Percentiles rank a stretch among this genome's conserved stretches.
Conservation (phyloP, 2,888 invertebrate genomes). For the Oeneis ivallda region DNA sequence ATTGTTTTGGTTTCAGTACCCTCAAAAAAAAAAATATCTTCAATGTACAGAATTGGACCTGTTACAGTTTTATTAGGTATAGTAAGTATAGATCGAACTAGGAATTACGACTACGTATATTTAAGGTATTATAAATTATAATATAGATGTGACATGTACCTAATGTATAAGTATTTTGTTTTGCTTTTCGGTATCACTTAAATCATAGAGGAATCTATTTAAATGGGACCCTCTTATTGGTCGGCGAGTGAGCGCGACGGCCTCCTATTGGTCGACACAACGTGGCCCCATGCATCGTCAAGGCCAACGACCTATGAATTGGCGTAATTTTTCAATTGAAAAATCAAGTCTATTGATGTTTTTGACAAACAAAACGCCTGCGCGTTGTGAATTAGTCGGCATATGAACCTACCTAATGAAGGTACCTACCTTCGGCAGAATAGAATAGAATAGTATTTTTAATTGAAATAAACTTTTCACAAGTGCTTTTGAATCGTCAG, state of each 20-base stretch:
- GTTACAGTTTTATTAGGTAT: too few species aligned
- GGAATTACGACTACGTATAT: too few species aligned
- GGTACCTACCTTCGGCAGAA: too few species aligned
- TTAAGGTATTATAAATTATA: too few species aligned
- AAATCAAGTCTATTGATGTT: conserved; percentile 45
- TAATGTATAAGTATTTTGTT: background rate
- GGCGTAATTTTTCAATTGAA: conserved; percentile 68
- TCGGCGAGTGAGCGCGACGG: conserved; percentile 53
- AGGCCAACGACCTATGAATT: conserved; percentile 66
- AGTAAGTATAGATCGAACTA: too few species aligned
- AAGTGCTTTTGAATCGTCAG: too few species aligned
- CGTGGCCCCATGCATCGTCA: conserved; percentile 55
- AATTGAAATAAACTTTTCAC: too few species aligned
- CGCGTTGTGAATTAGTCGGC: background rate
- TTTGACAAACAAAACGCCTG: conserved; percentile 31
- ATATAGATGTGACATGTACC: too few species aligned
- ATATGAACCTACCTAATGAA: background rate
- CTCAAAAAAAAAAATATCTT: too few species aligned
- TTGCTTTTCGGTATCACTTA: conserved; percentile 4
- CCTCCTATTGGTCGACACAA: conserved; percentile 50
- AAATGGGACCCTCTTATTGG: conserved; percentile 54
- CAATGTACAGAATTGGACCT: too few species aligned
- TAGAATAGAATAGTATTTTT: too few species aligned
- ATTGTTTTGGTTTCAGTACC: too few species aligned
- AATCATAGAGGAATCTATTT: conserved; percentile 57